Evolutionary conservation across 1,140 invertebrate genomes (phyloP).

Genomic region (Zaprionus gabonicus): DNA sequence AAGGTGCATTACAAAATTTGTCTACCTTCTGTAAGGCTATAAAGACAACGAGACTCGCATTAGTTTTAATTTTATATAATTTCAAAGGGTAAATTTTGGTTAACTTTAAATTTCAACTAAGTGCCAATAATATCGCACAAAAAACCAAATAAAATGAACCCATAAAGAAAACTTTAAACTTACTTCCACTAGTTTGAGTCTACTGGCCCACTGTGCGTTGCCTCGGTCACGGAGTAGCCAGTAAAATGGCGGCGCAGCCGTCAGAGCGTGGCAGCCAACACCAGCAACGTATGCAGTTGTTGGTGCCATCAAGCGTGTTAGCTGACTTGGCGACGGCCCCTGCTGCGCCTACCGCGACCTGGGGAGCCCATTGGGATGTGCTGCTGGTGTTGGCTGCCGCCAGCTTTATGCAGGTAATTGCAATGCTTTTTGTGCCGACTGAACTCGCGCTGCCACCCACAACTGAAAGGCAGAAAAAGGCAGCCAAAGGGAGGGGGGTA

Average conservation of each 20-base stretch:
- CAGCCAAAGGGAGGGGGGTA: no score
- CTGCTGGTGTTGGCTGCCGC: conserved; percentile 25
- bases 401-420: conserved; percentile 62
- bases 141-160: no score
- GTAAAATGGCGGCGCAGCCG: conserved; percentile 75
- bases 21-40: no score
- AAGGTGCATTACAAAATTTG: no score
- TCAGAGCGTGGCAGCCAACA: conserved; percentile 71
- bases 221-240: conserved; percentile 47
- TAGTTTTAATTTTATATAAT: no score
- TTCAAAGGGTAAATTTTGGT: no score
- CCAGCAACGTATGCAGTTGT: conserved; percentile 31
- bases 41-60: no score
- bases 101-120: no score
- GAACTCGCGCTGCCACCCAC: conserved; percentile 50
- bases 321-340: conserved; percentile 35
- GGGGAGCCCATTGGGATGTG: conserved; percentile 42
- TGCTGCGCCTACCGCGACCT: not conserved
- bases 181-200: no score
- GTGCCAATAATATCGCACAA: no score
- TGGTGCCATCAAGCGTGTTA: conserved; percentile 73
- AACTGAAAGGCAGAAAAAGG: not conserved
- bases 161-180: no score
- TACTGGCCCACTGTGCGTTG: not conserved
- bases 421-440: conserved; percentile 56